Base-by-base conservation (phyloP, 2,888 invertebrate species). In the Spilosoma lubricipeda region DNA sequence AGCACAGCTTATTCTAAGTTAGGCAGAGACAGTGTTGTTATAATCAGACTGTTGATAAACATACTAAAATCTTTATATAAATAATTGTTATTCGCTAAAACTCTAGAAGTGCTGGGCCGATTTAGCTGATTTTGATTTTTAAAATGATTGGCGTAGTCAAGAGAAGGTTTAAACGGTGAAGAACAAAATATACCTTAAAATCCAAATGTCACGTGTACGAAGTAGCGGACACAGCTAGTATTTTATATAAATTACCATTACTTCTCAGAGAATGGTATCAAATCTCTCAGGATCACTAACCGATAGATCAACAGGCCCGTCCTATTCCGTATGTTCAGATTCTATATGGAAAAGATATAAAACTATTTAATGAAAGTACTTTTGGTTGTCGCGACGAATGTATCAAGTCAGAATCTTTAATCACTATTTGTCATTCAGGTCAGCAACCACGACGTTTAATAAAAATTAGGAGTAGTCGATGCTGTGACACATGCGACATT, bases 401-500 rank as follows among this genome's bases (percentile, higher is more conserved):
- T 76, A 83, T 78, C 73, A 80, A 77, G 73, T 76, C 52, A 66
- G 83, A 80, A 80, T 80, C 74, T 71, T 39, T 80, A 71, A 85
- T 73, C 71, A 72, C 74, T 39, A 81, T 86, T 88, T 85, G 79
- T 80, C 79, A 92, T 91, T 91, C 91, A 75, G 81, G 82, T 89
- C 90, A 88, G 85, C 83, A 80, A 83, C 82, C 79, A 81, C 70
- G 81, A 79, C 82, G 84, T 79, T 84, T 85, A 87, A 88, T 89
- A 86, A 89, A 90, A 87, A 87, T 88, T 88, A 85, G 87, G 84
- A 85, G 86, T 84, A 85, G 79, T 84, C 79, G 77, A 80, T 81
- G 82, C 78, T 80, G 84, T 82, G 85, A 86, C 87, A 83, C 83
- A 78, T 82, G 78, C 82, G 92, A 91, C 93, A 83, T 89, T 93